Evolutionary conservation across 2,113 vertebrate genomes (phyloP).

Genomic region (Illadopsis cleaveri): DNA sequence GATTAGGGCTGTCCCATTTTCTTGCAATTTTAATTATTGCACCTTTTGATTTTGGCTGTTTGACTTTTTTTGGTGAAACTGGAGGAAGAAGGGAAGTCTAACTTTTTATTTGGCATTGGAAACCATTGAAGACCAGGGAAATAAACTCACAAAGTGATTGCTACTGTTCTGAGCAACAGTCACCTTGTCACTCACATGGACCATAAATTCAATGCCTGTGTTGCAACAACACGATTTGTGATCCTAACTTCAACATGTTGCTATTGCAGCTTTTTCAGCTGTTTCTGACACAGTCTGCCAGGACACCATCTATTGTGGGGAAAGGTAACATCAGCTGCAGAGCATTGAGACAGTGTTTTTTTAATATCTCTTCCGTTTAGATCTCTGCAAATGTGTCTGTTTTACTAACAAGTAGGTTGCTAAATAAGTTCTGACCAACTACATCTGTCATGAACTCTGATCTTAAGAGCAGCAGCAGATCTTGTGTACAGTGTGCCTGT

Average conservation of each 20-base stretch:
- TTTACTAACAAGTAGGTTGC: not conserved
- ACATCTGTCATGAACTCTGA: not conserved
- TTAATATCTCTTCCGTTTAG: not conserved
- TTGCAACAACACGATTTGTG: not conserved
- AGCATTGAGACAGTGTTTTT: not conserved
- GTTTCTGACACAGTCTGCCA: not conserved
- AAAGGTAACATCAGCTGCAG: not conserved
- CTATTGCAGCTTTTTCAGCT: not conserved
- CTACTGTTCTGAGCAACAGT: not conserved
- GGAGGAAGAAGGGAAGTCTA: not conserved
- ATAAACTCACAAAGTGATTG: not conserved
- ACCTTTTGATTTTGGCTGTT: not conserved
- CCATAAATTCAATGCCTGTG: not conserved
- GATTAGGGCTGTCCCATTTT: not conserved
- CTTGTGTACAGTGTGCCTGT: not conserved
- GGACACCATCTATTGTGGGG: not conserved
- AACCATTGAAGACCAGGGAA: not conserved
- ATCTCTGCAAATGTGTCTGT: not conserved
- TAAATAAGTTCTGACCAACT: not conserved
- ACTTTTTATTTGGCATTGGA: not conserved
- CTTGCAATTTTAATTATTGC: not conserved
- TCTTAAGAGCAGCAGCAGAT: not conserved
- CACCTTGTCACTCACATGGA: not conserved
- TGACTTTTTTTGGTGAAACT: not conserved
- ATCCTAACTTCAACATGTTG: not conserved